phyloP scores from a whole-genome alignment of 2,888 invertebrate species.

The Temnothorax ravouxi region DNA sequence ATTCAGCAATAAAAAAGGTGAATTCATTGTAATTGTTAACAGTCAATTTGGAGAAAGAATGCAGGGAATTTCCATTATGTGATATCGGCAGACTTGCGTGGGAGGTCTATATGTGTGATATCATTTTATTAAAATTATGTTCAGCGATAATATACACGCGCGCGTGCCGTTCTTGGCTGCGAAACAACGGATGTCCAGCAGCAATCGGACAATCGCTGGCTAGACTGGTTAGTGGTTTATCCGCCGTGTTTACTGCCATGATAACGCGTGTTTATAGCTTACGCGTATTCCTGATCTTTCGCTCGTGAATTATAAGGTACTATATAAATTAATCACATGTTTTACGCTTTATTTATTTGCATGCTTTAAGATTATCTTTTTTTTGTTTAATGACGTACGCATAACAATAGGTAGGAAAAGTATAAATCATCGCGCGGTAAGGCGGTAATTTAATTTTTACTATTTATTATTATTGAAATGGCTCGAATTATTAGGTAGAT shows the following conservation, averaged over 20 bases:
- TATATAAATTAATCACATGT: slow-evolving; percentile 1
- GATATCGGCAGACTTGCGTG: not conserved
- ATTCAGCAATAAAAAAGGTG: not conserved
- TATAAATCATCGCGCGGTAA: not conserved
- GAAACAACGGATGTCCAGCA: slow-evolving; percentile 33
- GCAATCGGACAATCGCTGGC: slow-evolving; percentile 27
- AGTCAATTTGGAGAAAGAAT: not conserved
- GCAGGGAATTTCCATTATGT: not conserved
- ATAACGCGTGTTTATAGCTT: slow-evolving; percentile 53
- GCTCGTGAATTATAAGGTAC: not conserved
- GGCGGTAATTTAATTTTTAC: not conserved
- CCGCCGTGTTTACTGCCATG: slow-evolving; percentile 44
- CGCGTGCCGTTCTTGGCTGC: slow-evolving; percentile 11
- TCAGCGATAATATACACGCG: slow-evolving; percentile 22
- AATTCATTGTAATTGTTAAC: not conserved
- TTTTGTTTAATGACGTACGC: not conserved
- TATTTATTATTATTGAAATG: not conserved
- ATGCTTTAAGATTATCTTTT: not conserved
- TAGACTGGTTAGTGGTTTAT: slow-evolving; percentile 32
- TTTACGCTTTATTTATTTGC: slow-evolving; percentile 43
- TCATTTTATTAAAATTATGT: slow-evolving; percentile 46
- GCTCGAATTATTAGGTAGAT: not conserved
- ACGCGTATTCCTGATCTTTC: slow-evolving; percentile 30
- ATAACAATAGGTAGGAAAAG: not conserved
- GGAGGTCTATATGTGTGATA: not conserved